These are phyloP conservation scores for Eudyptes chrysolophus DNA, from an alignment of 2,113 vertebrate species.

Conservation along the genomic window DNA sequence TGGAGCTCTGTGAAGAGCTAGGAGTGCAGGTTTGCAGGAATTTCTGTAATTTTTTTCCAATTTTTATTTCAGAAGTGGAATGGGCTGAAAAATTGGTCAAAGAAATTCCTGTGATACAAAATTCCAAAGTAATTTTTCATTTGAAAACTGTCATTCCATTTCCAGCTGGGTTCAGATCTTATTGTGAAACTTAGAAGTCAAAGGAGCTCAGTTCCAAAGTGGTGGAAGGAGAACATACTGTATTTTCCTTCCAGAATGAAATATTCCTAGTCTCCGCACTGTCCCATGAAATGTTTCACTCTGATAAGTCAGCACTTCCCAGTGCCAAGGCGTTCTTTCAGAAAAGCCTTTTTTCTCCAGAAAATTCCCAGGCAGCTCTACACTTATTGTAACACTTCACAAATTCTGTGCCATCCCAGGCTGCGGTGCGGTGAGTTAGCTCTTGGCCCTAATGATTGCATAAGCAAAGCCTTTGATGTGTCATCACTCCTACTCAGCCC, in stretches of 20 bases:
- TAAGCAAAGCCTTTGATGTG: slow-evolving; percentile 5
- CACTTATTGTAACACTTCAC: background rate
- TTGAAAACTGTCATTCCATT: background rate
- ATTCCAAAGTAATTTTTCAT: background rate
- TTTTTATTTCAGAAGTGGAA: background rate
- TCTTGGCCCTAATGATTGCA: background rate
- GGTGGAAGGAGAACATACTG: background rate
- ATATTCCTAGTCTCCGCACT: background rate
- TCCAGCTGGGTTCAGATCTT: background rate
- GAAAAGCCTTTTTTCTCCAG: background rate
- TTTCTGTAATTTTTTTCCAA: background rate
- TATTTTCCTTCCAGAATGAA: background rate
- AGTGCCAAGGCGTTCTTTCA: background rate
- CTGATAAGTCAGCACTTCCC: background rate
- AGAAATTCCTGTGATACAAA: background rate
- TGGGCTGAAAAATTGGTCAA: background rate
- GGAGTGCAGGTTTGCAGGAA: background rate
- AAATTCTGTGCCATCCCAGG: background rate
- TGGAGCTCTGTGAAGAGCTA: background rate
- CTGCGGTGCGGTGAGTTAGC: background rate
- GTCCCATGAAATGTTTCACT: background rate
- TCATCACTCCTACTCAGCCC: background rate
- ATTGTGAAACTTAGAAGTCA: background rate
- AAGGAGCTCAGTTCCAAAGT: background rate
- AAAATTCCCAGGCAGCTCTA: background rate